Conservation (phyloP, 1,140 invertebrate species). For the Micrasema longulum region DNA sequence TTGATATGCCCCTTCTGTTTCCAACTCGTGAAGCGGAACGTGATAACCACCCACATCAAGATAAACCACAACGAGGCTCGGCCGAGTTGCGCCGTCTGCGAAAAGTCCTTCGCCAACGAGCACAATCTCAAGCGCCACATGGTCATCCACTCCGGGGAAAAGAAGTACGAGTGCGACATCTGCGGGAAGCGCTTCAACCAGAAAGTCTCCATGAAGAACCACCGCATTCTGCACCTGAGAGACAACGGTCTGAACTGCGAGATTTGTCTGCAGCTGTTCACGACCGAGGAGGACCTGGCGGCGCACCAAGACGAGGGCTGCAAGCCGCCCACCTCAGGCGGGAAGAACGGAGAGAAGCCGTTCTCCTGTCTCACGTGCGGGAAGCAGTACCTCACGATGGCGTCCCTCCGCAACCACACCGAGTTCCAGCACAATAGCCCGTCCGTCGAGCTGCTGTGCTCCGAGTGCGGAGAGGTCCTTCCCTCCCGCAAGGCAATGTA, state of each 20-base stretch:
- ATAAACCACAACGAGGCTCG: constrained; percentile 65
- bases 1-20: constrained; percentile 66
- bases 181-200: constrained; percentile 65
- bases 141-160: constrained; percentile 69
- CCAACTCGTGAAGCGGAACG: constrained; percentile 62
- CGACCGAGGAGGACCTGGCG: constrained; percentile 56
- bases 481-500: constrained; percentile 58
- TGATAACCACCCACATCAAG: constrained; percentile 67
- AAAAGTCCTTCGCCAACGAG: constrained; percentile 70
- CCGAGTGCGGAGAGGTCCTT: constrained; percentile 59
- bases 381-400: constrained; percentile 64
- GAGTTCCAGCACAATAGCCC: constrained; percentile 62
- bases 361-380: constrained; percentile 68
- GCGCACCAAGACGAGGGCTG: constrained; percentile 61
- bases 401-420: constrained; percentile 64
- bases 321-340: constrained; percentile 58
- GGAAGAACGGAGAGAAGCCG: constrained; percentile 61
- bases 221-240: constrained; percentile 60
- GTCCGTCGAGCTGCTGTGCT: constrained; percentile 56
- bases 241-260: constrained; percentile 59
- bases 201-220: constrained; percentile 67
- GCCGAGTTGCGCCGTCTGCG: constrained; percentile 69
- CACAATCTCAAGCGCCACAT: constrained; percentile 72
- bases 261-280: constrained; percentile 60
- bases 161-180: constrained; percentile 69